Percentiles rank a stretch among this genome's conserved stretches.
These are phyloP conservation scores for Desoria tigrina DNA, from an alignment of 2,888 invertebrate species.

Conservation along the genomic window DNA sequence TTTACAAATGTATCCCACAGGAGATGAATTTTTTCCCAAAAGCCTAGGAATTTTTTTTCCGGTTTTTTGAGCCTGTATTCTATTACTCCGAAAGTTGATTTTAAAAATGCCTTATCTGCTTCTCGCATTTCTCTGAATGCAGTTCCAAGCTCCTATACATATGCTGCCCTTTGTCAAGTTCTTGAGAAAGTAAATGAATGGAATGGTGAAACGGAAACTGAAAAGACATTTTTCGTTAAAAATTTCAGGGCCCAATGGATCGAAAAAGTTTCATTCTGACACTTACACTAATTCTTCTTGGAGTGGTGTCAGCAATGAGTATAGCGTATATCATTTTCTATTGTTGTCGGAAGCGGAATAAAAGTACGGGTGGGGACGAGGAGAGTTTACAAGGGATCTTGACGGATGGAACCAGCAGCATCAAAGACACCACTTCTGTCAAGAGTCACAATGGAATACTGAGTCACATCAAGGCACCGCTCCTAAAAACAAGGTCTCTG, in stretches of 20 bases:
- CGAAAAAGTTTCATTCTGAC: constrained; percentile 42
- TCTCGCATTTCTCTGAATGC: no score
- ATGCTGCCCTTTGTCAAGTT: no score
- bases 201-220: no score
- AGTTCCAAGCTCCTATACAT: no score
- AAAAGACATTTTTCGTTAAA: background rate
- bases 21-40: no score
- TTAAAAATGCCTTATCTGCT: no score
- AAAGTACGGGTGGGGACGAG: constrained; percentile 50
- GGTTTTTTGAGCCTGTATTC: no score
- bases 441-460: constrained; percentile 53
- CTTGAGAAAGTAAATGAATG: no score
- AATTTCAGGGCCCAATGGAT: constrained; percentile 45
- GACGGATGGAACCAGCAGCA: constrained; percentile 51
- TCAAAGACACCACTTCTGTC: constrained; percentile 50
- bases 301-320: constrained; percentile 45
- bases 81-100: no score
- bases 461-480: constrained; percentile 48
- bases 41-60: no score
- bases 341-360: constrained; percentile 52
- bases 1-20: no score
- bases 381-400: constrained; percentile 53
- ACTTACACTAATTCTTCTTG: constrained; percentile 44
- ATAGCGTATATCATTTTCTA: constrained; percentile 51
- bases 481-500: constrained; percentile 42